Conservation (phyloP, 1,140 invertebrate species). For the Drosophila pruinosa region DNA sequence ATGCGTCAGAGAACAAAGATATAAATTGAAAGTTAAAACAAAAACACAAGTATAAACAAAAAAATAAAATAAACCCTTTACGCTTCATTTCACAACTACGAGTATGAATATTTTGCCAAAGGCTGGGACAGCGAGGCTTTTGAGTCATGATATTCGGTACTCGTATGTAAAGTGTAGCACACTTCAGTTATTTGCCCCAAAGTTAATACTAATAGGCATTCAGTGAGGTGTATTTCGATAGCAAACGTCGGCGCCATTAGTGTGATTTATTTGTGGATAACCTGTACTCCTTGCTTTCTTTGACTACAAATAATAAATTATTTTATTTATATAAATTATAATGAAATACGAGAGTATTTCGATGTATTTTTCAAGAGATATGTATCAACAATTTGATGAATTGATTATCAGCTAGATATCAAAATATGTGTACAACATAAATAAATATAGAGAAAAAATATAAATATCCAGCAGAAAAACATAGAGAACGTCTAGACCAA, state of each 20-base stretch:
- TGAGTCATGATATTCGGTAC: conserved; percentile 18
- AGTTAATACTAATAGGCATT: conserved; percentile 4
- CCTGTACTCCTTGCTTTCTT: too few relatives aligned
- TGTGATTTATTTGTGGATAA: too few relatives aligned
- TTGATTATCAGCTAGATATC: too few relatives aligned
- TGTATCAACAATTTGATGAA: too few relatives aligned
- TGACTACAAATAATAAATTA: too few relatives aligned
- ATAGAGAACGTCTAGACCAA: too few relatives aligned
- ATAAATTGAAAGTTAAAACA: conserved; percentile 38
- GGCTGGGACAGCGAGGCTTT: not conserved
- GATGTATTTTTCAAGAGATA: too few relatives aligned
- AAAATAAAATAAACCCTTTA: conserved; percentile 3
- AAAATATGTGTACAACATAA: too few relatives aligned
- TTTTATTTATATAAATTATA: too few relatives aligned
- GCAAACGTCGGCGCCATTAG: not conserved
- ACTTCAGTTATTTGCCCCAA: not conserved
- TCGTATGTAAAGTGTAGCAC: conserved; percentile 12
- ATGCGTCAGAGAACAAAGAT: conserved; percentile 50
- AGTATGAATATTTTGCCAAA: conserved; percentile 29
- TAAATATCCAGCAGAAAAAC: too few relatives aligned
- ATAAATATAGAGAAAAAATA: too few relatives aligned
- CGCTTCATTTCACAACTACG: conserved; percentile 50
- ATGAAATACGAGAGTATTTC: too few relatives aligned
- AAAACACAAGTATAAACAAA: not conserved
- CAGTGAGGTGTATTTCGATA: not conserved